Conservation (phyloP, 2,888 invertebrate species). For the Pantelozetes paolii region DNA sequence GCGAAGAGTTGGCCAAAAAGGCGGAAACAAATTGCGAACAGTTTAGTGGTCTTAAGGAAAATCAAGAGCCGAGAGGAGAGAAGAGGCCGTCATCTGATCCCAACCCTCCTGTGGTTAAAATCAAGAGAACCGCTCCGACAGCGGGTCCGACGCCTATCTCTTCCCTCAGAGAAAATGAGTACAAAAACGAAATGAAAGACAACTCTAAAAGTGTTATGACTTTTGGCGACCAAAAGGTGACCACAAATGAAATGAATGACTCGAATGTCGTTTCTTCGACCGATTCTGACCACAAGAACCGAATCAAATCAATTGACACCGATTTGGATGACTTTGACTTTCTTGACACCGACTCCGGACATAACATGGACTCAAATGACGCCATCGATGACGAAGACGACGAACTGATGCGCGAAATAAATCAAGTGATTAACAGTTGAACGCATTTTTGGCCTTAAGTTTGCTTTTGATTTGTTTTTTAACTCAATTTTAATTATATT, state of each 20-base stretch:
- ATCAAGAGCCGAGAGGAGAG: slow-evolving; percentile 40
- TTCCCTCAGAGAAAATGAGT: slow-evolving; percentile 29
- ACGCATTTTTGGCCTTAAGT: too few species aligned
- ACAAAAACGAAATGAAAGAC: slow-evolving; percentile 14
- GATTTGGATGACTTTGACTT: slow-evolving; percentile 37
- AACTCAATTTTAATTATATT: too few species aligned
- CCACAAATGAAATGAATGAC: not conserved
- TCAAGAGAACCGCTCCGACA: slow-evolving; percentile 31
- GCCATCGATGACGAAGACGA: slow-evolving; percentile 42
- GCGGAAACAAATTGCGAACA: not conserved
- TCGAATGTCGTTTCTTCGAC: slow-evolving; percentile 12
- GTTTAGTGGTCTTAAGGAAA: slow-evolving; percentile 40
- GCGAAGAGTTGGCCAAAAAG: slow-evolving; percentile 24
- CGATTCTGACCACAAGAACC: slow-evolving; percentile 20
- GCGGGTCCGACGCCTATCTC: slow-evolving; percentile 14
- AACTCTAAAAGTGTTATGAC: not conserved
- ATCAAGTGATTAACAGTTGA: slow-evolving; percentile 41
- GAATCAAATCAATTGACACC: slow-evolving; percentile 35
- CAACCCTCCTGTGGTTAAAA: slow-evolving; percentile 12
- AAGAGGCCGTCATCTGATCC: not conserved
- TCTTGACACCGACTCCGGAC: not conserved
- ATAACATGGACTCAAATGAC: not conserved
- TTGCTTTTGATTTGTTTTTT: too few species aligned
- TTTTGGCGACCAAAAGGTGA: not conserved
- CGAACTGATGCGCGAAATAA: slow-evolving; percentile 45